These are phyloP conservation scores for Neopipo cinnamomea DNA, from an alignment of 2,113 vertebrate species.

Conservation along the genomic window DNA sequence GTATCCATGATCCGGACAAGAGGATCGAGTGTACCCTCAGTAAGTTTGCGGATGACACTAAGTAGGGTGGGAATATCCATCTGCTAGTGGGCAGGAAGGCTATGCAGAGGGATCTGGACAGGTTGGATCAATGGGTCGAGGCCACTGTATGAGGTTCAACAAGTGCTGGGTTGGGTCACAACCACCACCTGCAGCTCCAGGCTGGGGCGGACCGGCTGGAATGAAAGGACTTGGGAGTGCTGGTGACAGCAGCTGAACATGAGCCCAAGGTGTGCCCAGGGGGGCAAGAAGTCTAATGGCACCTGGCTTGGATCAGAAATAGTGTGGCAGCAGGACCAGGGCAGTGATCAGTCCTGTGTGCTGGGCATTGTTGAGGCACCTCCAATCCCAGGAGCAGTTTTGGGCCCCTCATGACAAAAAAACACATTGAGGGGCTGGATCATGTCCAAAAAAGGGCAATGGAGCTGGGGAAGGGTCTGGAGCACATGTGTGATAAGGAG, in stretches of 20 bases:
- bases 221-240: too few relatives aligned
- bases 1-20: accelerated
- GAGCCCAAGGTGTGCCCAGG: background rate
- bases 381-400: background rate
- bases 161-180: background rate
- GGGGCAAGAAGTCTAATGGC: background rate
- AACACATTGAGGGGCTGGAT: background rate
- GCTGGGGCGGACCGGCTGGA: background rate
- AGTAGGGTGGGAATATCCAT: background rate
- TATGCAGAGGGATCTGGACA: background rate
- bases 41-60: accelerated
- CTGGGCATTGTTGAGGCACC: background rate
- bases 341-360: background rate
- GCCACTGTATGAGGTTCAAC: background rate
- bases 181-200: background rate
- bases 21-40: accelerated
- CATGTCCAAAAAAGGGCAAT: accelerated
- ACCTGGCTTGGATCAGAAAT: background rate
- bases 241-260: background rate
- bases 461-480: background rate
- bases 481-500: background rate
- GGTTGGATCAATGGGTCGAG: background rate
- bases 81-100: background rate
- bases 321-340: background rate
- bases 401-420: background rate